Conservation (phyloP, 2,113 vertebrate species). For the Festucalex cinctus region DNA sequence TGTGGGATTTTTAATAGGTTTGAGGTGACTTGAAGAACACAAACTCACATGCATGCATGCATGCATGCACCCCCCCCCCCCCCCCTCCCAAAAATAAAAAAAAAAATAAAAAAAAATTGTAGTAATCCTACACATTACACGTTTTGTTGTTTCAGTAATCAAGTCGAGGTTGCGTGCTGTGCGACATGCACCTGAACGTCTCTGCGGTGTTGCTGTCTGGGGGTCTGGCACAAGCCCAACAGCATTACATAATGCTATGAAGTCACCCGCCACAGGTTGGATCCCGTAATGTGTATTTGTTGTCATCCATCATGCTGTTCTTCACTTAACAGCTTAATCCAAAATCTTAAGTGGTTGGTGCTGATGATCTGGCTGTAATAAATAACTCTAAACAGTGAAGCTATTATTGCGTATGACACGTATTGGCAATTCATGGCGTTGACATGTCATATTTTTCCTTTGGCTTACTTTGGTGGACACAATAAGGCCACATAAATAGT, state of each 20-base stretch:
- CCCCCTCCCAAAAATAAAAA: too few relatives aligned
- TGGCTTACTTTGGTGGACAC: conserved; percentile 15
- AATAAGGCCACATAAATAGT: conserved; percentile 21
- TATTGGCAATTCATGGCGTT: conserved; percentile 17
- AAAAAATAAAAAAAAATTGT: too few relatives aligned
- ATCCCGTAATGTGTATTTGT: conserved; percentile 34
- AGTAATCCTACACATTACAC: not conserved
- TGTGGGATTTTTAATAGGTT: too few relatives aligned
- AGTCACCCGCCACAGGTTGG: conserved; percentile 42
- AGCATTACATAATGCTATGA: conserved; percentile 59
- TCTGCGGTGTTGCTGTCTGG: conserved; percentile 38
- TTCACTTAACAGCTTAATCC: conserved; percentile 14
- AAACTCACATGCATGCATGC: too few relatives aligned
- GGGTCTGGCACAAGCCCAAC: conserved; percentile 37
- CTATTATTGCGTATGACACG: conserved; percentile 13
- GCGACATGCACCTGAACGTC: conserved; percentile 55
- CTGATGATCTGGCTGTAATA: conserved; percentile 12
- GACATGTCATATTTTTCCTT: conserved; percentile 25
- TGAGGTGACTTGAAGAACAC: too few relatives aligned
- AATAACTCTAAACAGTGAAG: not conserved
- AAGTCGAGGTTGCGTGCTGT: conserved; percentile 47
- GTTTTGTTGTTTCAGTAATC: conserved; percentile 31
- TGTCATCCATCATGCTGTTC: conserved; percentile 31
- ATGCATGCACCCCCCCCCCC: too few relatives aligned
- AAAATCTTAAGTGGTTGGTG: conserved; percentile 10